A percentile compares a stretch with the other conserved stretches of the same genome.
phyloP scores from a whole-genome alignment of 2,113 vertebrate genomes.

The Daboia siamensis region DNA sequence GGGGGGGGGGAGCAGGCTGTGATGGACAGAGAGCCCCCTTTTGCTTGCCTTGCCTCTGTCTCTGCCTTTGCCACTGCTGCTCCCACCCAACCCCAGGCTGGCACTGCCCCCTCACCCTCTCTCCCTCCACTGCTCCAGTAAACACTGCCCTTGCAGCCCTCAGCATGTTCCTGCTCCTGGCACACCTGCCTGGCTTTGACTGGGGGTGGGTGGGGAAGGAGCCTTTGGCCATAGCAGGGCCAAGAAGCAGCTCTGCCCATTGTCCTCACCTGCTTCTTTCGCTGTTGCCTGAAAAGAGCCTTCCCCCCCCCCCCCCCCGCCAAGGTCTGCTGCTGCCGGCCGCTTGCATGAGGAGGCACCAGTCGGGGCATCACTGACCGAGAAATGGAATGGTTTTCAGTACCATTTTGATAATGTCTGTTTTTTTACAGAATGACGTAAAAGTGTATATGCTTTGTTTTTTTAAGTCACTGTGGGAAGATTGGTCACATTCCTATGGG shows the following conservation, averaged over 20 bases:
- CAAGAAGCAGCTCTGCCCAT: not conserved
- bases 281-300: conserved; percentile 41
- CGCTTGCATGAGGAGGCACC: not conserved
- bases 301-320: too few relatives aligned
- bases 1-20: not conserved
- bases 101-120: not conserved
- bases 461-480: conserved; percentile 60
- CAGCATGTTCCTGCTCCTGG: not conserved
- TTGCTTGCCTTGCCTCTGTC: conserved; percentile 45
- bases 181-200: not conserved
- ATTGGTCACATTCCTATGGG: conserved; percentile 65
- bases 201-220: not conserved
- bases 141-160: not conserved
- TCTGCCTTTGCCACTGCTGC: conserved; percentile 41
- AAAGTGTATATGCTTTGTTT: conserved; percentile 44
- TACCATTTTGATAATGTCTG: conserved; percentile 61
- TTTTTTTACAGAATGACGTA: conserved; percentile 66
- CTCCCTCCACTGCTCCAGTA: not conserved
- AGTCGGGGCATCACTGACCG: not conserved
- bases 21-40: not conserved
- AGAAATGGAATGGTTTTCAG: conserved; percentile 46
- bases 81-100: not conserved
- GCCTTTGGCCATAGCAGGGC: conserved; percentile 21
- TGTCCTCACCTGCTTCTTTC: conserved; percentile 35
- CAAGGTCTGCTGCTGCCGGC: conserved; percentile 49